A percentile compares a stretch with the other conserved stretches of the same genome.
Evolutionary conservation across 2,113 vertebrate species (phyloP).

Genomic region (Prochilodus magdalenae): DNA sequence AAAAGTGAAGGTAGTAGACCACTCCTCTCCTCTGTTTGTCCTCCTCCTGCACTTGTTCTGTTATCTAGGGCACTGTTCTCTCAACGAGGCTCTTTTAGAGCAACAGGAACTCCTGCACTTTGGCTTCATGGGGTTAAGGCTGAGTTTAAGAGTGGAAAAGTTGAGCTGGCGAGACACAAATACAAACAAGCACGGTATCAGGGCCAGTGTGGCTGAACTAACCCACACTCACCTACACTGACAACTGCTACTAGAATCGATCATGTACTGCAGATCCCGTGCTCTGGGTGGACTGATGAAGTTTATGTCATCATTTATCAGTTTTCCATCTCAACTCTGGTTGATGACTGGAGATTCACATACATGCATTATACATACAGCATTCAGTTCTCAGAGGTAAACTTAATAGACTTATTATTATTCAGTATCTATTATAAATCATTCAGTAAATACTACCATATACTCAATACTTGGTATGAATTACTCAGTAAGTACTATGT

Average conservation of each 20-base stretch:
- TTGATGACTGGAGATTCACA: background rate
- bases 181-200: background rate
- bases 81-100: slow-evolving; percentile 21
- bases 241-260: background rate
- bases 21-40: background rate
- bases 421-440: no score
- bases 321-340: background rate
- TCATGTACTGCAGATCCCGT: slow-evolving; percentile 31
- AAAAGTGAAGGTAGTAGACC: slow-evolving; percentile 39
- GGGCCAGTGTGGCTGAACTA: background rate
- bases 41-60: background rate
- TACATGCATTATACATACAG: background rate
- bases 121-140: background rate
- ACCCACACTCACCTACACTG: slow-evolving; percentile 15
- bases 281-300: background rate
- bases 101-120: slow-evolving; percentile 7
- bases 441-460: no score
- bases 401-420: background rate
- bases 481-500: no score
- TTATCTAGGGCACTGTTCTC: background rate
- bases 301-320: slow-evolving; percentile 10
- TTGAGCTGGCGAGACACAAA: background rate
- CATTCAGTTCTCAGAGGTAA: no score
- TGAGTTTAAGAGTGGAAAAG: slow-evolving; percentile 40
- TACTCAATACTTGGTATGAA: no score